Percentiles rank a stretch among this genome's conserved stretches.
These are phyloP conservation scores for Vulpes vulpes DNA, from an alignment of 2,113 vertebrate species.

Conservation along the genomic window DNA sequence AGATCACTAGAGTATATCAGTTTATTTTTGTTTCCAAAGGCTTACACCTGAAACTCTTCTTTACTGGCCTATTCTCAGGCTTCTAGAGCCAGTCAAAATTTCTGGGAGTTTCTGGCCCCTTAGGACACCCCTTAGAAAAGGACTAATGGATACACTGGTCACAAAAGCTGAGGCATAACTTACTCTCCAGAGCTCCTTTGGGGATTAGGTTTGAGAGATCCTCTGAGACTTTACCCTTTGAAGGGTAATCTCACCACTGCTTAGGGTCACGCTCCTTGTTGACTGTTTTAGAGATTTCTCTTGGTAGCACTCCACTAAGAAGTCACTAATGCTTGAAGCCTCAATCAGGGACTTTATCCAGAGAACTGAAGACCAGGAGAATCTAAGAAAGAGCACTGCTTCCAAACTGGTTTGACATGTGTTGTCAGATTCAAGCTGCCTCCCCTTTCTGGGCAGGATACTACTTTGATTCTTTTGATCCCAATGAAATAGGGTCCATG, in stretches of 20 bases:
- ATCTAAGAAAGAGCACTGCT: neutral
- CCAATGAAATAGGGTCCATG: neutral
- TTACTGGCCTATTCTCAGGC: neutral
- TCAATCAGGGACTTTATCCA: neutral
- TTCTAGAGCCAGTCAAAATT: neutral
- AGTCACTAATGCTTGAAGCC: neutral
- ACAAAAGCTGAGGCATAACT: neutral
- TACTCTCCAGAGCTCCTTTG: neutral
- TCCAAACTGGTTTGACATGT: neutral
- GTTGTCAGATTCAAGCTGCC: neutral
- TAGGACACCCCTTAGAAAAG: neutral
- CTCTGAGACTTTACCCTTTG: neutral
- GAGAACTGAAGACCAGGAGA: neutral
- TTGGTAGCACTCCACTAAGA: neutral
- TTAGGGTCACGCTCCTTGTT: neutral
- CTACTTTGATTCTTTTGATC: conserved; percentile 12
- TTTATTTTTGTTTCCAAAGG: neutral
- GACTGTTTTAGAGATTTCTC: neutral
- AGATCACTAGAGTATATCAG: neutral
- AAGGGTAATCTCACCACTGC: neutral
- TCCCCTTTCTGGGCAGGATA: neutral
- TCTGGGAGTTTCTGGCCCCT: neutral
- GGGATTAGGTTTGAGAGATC: neutral
- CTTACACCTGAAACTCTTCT: neutral
- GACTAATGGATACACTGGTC: neutral